A percentile compares a stretch with the other conserved stretches of the same genome.
Conservation (phyloP, 64 coral and sea anemone genomes). For the Porites australiensis region DNA sequence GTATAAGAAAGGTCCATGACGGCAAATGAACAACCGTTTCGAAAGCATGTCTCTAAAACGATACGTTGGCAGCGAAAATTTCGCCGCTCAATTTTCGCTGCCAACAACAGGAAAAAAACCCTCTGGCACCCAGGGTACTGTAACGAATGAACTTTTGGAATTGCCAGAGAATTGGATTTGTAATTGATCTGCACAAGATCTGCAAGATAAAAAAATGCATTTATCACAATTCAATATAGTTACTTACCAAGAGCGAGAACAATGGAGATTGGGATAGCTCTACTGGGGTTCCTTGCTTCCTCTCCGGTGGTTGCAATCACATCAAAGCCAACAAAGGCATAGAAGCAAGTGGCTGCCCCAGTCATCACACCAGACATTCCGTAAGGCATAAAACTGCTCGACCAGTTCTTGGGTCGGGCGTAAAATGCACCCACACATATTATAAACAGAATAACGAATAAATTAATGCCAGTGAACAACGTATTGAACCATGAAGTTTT, state of each 20-base stretch:
- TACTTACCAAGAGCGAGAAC: constrained; percentile 10
- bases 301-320: constrained; percentile 34
- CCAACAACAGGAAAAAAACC: no score
- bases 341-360: constrained; percentile 42
- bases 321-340: constrained; percentile 58
- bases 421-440: constrained; percentile 9
- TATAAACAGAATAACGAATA: constrained; percentile 36
- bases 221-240: background rate
- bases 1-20: no score
- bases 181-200: no score
- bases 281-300: constrained; percentile 33
- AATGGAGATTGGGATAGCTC: constrained; percentile 34
- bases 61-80: no score
- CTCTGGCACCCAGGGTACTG: no score
- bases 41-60: no score
- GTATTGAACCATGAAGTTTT: constrained; percentile 30
- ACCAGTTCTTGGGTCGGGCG: constrained; percentile 28
- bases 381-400: background rate
- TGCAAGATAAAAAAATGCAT: background rate
- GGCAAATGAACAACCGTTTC: no score
- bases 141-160: no score
- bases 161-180: no score
- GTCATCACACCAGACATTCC: constrained; percentile 30
- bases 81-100: no score
- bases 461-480: constrained; percentile 27